Percentiles rank a stretch among this genome's conserved stretches.
These are phyloP conservation scores for Drosophila neoperkinsi DNA, from an alignment of 2,888 invertebrate genomes.

Conservation along the genomic window DNA sequence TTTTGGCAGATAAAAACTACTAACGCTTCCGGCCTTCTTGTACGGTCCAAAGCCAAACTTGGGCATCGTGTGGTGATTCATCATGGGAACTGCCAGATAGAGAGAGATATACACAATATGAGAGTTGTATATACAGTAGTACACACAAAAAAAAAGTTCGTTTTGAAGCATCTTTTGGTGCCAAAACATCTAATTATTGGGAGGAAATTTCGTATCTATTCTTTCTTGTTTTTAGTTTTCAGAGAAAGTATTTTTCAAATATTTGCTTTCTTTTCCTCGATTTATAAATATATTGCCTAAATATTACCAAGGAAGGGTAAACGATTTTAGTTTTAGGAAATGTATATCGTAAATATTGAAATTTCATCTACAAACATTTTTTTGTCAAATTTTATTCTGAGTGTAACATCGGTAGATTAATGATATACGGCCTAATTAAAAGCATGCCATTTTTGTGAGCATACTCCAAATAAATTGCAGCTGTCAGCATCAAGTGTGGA, in stretches of 20 bases:
- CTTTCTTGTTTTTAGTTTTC: fast-evolving
- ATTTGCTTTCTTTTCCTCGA: background rate
- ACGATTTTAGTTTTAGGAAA: background rate
- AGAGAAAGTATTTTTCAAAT: background rate
- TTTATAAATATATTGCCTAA: background rate
- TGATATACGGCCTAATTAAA: constrained; percentile 50
- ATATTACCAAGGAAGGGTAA: background rate
- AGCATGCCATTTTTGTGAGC: constrained; percentile 29
- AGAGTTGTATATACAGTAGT: constrained; percentile 4
- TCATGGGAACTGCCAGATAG: constrained; percentile 88
- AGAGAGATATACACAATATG: background rate
- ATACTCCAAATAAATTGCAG: constrained; percentile 33
- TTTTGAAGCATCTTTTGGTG: background rate
- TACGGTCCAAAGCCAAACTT: constrained; percentile 88
- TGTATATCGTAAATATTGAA: background rate
- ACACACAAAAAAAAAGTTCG: background rate
- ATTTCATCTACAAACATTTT: background rate
- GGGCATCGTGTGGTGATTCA: constrained; percentile 92
- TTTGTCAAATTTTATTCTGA: background rate
- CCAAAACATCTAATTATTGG: too few relatives aligned
- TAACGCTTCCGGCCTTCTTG: constrained; percentile 86
- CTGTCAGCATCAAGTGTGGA: constrained; percentile 14
- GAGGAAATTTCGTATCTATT: background rate
- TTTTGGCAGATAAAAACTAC: constrained; percentile 88
- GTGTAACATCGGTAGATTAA: constrained; percentile 46